These are phyloP conservation scores for Saturnia pavonia DNA, from an alignment of 2,888 invertebrate species.

Conservation along the genomic window DNA sequence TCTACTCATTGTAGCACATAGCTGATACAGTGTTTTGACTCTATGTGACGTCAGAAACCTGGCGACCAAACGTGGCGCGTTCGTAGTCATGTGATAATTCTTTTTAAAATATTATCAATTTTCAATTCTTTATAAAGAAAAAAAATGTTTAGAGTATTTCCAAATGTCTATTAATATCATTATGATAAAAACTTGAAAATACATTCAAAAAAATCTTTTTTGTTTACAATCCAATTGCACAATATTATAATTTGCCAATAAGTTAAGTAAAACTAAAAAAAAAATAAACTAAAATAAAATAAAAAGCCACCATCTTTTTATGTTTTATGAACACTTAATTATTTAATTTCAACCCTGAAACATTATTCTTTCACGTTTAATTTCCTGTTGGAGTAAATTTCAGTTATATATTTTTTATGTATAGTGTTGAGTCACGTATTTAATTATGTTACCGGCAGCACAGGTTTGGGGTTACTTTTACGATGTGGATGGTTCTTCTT, in stretches of 20 bases:
- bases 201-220: too few relatives aligned
- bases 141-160: too few relatives aligned
- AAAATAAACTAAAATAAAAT: not conserved
- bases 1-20: too few relatives aligned
- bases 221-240: not conserved
- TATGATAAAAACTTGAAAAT: too few relatives aligned
- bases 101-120: too few relatives aligned
- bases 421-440: conserved; percentile 26
- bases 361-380: conserved; percentile 44
- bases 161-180: too few relatives aligned
- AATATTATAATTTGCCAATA: not conserved
- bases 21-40: too few relatives aligned
- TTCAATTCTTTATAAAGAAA: too few relatives aligned
- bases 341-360: conserved; percentile 9
- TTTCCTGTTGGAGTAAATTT: conserved; percentile 53
- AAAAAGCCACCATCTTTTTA: not conserved
- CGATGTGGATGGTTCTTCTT: not conserved
- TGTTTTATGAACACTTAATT: not conserved
- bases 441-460: conserved; percentile 26
- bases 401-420: conserved; percentile 11
- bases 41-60: too few relatives aligned
- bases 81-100: too few relatives aligned
- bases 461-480: not conserved
- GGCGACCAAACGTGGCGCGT: too few relatives aligned
- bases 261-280: not conserved